Evolutionary conservation across 2,888 invertebrate genomes (phyloP), one percentile per base, ranked within the genome.

Genomic region (Noctua pronuba): DNA sequence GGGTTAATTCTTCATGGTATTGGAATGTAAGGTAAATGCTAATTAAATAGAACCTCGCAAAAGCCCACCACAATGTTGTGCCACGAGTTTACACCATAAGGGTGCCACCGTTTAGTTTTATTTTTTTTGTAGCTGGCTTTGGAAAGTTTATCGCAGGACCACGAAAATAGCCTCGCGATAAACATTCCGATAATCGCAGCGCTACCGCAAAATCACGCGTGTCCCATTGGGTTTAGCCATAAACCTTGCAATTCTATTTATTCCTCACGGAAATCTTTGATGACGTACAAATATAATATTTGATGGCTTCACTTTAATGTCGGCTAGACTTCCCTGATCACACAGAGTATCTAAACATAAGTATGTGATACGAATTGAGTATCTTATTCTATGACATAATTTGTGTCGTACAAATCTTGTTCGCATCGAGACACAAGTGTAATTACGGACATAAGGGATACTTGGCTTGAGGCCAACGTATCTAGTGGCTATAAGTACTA

Each of bases 381-480:
- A 44, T 35, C 7, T 31, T 71, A 64, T 35, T 60, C 49, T 31
- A 44, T 71, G 62, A 72, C 24, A 82, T 31, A 70, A 76, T 46
- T 68, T 31, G 16, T 81, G 65, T 74, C 55, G 52, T 49, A 79
- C 80, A 73, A 72, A 72, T 68, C 41, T 72, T 73, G 73, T 80
- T 66, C 16, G 41, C 71, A 58, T 60, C 52, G 44, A 62, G 49
- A 84, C 28, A 84, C 28, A 28, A 44, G 28, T 35, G 58, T 85
- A 38, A 82, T 72, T 69, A 77, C 60, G 52, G 64, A 24, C 52
- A 35, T 60, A 72, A 62, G 35, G 46, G 41, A 55, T 69, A 77
- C 21, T 86, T 86, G 83, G 86, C 65, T 7, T 2, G 2, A 31
- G 1, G 72, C 72, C 86, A 86, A 65, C 52, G 21, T 83, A 72